A percentile compares a stretch with the other conserved stretches of the same genome.
These are phyloP conservation scores for Nycteola revayana DNA, from an alignment of 2,888 invertebrate species.

Conservation along the genomic window DNA sequence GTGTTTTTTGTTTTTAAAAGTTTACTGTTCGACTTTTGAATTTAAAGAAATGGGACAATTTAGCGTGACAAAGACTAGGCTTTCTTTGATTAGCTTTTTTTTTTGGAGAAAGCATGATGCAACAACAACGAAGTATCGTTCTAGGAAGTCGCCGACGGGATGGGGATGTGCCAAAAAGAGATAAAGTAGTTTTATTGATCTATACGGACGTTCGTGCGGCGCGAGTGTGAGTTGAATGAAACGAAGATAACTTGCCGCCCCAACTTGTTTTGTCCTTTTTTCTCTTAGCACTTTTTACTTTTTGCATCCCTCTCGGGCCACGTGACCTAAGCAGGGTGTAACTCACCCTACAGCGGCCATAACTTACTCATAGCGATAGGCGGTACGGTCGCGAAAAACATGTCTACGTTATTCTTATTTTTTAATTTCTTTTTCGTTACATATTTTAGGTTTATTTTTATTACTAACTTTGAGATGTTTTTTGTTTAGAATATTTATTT, in stretches of 20 bases:
- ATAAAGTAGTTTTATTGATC: conserved; percentile 84
- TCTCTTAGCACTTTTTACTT: conserved; percentile 44
- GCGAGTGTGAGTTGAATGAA: conserved; percentile 82
- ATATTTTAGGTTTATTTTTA: conserved; percentile 31
- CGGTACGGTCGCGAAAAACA: conserved; percentile 78
- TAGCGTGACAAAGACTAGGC: conserved; percentile 14
- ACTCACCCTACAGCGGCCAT: conserved; percentile 81
- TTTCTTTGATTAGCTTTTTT: conserved; percentile 29
- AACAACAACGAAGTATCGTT: conserved; percentile 60
- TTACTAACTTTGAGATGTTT: conserved; percentile 19
- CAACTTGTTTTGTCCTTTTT: conserved; percentile 64
- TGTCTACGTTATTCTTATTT: conserved; percentile 60
- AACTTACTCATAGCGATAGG: conserved; percentile 82
- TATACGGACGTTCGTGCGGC: conserved; percentile 80
- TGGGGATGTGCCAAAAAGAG: conserved; percentile 83
- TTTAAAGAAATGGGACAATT: conserved; percentile 13
- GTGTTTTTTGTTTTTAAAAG: conserved; percentile 12
- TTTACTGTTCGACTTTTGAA: conserved; percentile 19
- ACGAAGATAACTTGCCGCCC: conserved; percentile 83
- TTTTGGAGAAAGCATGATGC: conserved; percentile 59
- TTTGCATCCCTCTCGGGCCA: conserved; percentile 67
- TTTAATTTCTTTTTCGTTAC: conserved; percentile 37
- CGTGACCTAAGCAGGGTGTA: conserved; percentile 83
- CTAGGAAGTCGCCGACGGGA: conserved; percentile 76
- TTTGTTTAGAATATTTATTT: conserved; percentile 25